Percentiles rank a stretch among this genome's conserved stretches.
These are phyloP conservation scores for Ia io DNA, from an alignment of 2,113 vertebrate genomes.

Conservation along the genomic window DNA sequence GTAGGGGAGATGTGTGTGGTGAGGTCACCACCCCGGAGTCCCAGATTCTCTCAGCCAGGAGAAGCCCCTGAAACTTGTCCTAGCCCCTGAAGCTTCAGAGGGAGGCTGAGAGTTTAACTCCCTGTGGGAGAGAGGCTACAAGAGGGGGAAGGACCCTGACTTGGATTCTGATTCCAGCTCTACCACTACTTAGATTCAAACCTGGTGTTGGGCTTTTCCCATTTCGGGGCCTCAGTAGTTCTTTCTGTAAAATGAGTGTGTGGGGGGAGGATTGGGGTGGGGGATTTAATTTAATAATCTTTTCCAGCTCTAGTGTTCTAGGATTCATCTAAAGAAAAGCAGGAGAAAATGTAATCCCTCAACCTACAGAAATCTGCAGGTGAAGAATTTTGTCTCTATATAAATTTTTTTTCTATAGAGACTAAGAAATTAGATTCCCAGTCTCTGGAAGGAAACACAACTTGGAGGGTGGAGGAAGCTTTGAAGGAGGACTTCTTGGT, in stretches of 20 bases:
- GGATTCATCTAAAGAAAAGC: background rate
- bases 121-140: background rate
- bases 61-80: background rate
- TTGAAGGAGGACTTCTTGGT: background rate
- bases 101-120: background rate
- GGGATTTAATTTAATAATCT: background rate
- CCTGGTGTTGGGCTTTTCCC: background rate
- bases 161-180: background rate
- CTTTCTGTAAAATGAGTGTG: background rate
- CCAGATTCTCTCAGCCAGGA: background rate
- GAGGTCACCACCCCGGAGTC: background rate
- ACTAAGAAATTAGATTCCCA: background rate
- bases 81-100: background rate
- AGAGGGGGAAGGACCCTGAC: background rate
- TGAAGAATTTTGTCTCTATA: background rate
- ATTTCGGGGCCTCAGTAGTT: background rate
- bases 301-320: background rate
- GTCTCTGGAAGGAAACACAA: background rate
- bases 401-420: background rate
- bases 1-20: background rate
- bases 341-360: background rate
- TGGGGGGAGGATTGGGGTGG: background rate
- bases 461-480: background rate
- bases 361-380: background rate
- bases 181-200: background rate